Conservation (phyloP, 2,888 invertebrate genomes). For the Melipona bicolor region DNA sequence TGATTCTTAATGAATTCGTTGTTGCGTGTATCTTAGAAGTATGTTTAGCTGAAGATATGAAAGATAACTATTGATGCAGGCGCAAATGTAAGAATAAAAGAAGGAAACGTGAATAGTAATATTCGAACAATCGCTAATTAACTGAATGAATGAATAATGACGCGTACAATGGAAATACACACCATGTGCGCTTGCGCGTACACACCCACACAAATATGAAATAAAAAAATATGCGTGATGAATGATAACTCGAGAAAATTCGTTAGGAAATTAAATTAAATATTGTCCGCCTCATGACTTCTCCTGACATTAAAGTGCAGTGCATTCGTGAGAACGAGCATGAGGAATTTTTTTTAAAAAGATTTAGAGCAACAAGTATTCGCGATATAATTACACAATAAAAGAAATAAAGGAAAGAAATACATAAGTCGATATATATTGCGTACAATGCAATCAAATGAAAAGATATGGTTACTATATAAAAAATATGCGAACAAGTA, state of each 20-base stretch:
- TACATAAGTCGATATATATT: conserved; percentile 20
- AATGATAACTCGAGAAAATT: conserved; percentile 61
- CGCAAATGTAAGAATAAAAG: conserved; percentile 20
- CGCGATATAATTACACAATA: conserved; percentile 27
- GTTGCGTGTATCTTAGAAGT: conserved; percentile 79
- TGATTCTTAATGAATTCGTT: conserved; percentile 73
- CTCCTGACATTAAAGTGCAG: background rate
- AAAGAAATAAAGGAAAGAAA: background rate
- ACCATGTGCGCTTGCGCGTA: background rate
- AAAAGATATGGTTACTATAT: conserved; percentile 40
- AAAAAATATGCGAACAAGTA: conserved; percentile 50
- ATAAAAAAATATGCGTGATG: conserved; percentile 51
- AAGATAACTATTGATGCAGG: conserved; percentile 55
- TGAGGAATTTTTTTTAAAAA: conserved; percentile 1
- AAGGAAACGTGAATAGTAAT: conserved; percentile 28
- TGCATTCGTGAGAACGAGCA: background rate
- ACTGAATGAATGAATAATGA: conserved; percentile 33
- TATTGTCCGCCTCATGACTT: conserved; percentile 63
- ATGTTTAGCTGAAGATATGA: conserved; percentile 65
- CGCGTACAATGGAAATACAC: conserved; percentile 15
- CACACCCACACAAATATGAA: background rate
- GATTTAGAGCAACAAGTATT: conserved; percentile 16
- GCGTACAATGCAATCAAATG: conserved; percentile 54
- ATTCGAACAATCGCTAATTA: conserved; percentile 46
- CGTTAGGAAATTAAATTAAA: conserved; percentile 69